A percentile compares a stretch with the other conserved stretches of the same genome.
Evolutionary conservation across 2,113 vertebrate species (phyloP).

Genomic region (Gymnarchus niloticus): DNA sequence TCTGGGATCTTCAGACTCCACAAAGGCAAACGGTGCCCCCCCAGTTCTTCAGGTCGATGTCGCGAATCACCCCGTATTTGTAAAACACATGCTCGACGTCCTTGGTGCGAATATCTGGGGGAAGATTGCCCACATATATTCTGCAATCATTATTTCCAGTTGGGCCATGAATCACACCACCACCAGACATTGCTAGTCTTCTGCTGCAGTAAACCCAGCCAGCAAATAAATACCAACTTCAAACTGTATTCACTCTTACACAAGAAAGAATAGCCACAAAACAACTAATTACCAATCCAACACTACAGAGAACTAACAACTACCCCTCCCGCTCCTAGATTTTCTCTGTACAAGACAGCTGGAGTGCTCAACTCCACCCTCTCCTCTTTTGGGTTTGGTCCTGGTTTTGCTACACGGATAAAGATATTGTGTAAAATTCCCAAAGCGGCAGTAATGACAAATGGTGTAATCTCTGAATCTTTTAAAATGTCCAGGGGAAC

Average conservation of each 20-base stretch:
- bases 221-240: background rate
- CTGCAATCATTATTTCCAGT: constrained; percentile 98
- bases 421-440: too few species aligned
- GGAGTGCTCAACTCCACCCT: too few species aligned
- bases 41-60: constrained; percentile 94
- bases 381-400: too few species aligned
- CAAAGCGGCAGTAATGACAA: too few species aligned
- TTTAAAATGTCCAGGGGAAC: too few species aligned
- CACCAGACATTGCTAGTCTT: constrained; percentile 74
- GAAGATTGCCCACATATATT: constrained; percentile 94
- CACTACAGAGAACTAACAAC: background rate
- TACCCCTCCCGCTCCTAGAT: background rate
- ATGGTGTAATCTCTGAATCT: too few species aligned
- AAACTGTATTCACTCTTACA: background rate
- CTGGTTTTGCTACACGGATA: too few species aligned
- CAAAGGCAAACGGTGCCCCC: constrained; percentile 95
- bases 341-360: constrained; percentile 39
- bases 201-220: constrained; percentile 18
- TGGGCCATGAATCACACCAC: constrained; percentile 94
- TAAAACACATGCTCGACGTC: constrained; percentile 98
- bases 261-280: background rate
- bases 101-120: constrained; percentile 94
- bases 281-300: background rate
- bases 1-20: constrained; percentile 96
- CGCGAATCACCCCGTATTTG: constrained; percentile 92